A percentile compares a stretch with the other conserved stretches of the same genome.
Evolutionary conservation across 2,888 invertebrate genomes (phyloP).

Genomic region (Alloplasta piceator): DNA sequence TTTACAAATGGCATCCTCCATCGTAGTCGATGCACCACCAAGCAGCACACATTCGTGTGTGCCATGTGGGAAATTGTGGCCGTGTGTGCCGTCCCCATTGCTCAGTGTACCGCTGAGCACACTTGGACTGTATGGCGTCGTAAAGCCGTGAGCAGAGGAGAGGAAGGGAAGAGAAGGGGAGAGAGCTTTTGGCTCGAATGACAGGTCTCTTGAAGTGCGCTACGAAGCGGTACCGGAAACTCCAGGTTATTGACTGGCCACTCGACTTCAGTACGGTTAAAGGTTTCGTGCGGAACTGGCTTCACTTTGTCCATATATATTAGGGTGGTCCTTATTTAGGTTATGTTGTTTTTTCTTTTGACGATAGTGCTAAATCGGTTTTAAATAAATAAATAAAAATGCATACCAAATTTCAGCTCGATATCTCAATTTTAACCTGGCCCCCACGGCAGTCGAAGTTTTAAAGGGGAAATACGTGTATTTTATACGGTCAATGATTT

Average conservation of each 20-base stretch:
- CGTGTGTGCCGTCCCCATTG: conserved; percentile 26
- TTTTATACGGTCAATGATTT: no score
- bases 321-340: no score
- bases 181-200: conserved; percentile 79
- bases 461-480: no score
- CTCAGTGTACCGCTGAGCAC: conserved; percentile 72
- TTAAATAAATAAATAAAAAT: background rate
- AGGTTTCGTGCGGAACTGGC: conserved; percentile 48
- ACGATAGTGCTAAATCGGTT: no score
- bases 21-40: no score
- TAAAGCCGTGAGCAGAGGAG: conserved; percentile 74
- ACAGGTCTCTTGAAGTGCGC: conserved; percentile 78
- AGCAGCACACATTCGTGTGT: background rate
- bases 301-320: conserved; percentile 8
- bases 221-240: conserved; percentile 77
- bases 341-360: no score
- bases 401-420: no score
- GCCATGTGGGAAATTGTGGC: background rate
- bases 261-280: conserved; percentile 76
- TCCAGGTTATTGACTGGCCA: conserved; percentile 82
- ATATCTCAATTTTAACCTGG: no score
- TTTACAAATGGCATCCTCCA: no score
- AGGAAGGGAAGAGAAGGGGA: background rate
- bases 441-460: no score
- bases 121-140: conserved; percentile 77